Conservation (phyloP, 2,797 vertebrate genomes). For the Manis javanica region DNA sequence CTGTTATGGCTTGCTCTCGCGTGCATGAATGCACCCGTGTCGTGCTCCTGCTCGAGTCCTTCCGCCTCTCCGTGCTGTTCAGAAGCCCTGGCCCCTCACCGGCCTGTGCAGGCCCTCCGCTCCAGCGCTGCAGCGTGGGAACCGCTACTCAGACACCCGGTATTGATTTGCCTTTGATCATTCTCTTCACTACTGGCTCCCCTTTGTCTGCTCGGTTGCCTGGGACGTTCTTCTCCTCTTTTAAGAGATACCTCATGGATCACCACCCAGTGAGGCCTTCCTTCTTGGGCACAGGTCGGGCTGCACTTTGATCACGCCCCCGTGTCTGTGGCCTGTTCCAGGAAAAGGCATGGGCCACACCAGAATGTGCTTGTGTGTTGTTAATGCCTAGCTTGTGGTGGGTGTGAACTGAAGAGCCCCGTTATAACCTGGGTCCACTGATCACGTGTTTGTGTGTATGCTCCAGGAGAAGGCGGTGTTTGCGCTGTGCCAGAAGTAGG, state of each 20-base stretch:
- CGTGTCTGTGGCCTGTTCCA: no score
- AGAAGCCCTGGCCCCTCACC: rapidly evolving
- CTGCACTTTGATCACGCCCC: not conserved
- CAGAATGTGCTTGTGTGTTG: not conserved
- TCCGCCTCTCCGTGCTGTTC: not conserved
- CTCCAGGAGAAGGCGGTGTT: not conserved
- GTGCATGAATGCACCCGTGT: rapidly evolving
- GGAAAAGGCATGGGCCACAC: not conserved
- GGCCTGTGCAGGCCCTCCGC: not conserved
- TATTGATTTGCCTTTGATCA: not conserved
- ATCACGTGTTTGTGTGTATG: no score
- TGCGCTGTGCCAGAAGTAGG: not conserved
- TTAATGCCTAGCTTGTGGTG: not conserved
- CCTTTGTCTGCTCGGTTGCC: not conserved
- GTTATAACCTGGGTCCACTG: no score
- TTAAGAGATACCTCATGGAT: not conserved
- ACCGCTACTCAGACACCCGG: not conserved
- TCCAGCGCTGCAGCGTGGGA: rapidly evolving
- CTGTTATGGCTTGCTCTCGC: not conserved
- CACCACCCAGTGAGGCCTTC: no score
- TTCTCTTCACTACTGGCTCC: not conserved
- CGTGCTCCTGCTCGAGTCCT: not conserved
- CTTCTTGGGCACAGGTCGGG: not conserved
- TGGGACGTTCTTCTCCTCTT: not conserved
- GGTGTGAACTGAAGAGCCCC: no score